Conservation (phyloP, 2,113 vertebrate species). For the Cyprinodon tularosa region DNA sequence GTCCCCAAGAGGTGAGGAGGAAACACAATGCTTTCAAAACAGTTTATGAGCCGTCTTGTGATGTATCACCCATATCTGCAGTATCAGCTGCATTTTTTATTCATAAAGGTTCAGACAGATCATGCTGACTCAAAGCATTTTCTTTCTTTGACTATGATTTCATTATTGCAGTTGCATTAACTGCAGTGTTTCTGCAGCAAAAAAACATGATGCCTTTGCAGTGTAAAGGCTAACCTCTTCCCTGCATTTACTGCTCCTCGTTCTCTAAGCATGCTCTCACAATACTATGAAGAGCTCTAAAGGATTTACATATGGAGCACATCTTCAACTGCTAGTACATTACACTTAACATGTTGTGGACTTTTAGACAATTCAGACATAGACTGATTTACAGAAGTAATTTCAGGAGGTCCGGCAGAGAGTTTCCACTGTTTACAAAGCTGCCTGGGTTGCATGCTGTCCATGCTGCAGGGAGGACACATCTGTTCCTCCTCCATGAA, state of each 20-base stretch:
- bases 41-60: neutral
- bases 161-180: slow-evolving; percentile 3
- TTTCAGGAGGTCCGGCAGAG: neutral
- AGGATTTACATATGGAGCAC: neutral
- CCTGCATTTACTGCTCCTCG: neutral
- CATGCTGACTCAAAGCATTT: neutral
- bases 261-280: neutral
- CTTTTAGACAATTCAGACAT: neutral
- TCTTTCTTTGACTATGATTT: neutral
- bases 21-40: neutral
- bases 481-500: neutral
- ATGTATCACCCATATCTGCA: neutral
- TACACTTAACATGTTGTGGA: neutral
- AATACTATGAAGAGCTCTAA: neutral
- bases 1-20: neutral
- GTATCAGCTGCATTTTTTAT: slow-evolving; percentile 1
- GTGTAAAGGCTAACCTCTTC: neutral
- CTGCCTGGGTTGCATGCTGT: neutral
- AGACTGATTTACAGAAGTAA: neutral
- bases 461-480: neutral
- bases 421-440: neutral
- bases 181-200: slow-evolving; percentile 8
- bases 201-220: neutral
- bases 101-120: neutral
- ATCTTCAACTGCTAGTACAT: neutral